Percentiles rank a stretch among this genome's conserved stretches.
phyloP scores from a whole-genome alignment of 2,797 vertebrate genomes.

The Zalophus californianus region DNA sequence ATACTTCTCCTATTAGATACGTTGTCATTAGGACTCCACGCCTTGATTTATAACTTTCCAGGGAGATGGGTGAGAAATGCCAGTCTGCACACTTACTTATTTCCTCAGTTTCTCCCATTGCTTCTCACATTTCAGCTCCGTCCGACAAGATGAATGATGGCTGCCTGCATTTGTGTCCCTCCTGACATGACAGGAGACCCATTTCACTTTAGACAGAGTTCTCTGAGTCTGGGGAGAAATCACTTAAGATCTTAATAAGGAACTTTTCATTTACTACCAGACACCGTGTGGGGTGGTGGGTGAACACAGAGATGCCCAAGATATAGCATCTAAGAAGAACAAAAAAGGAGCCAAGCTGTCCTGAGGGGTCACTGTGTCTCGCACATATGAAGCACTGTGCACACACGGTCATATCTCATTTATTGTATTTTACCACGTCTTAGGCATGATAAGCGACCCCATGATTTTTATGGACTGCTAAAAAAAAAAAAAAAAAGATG shows the following conservation, averaged over 20 bases:
- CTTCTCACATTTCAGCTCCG: not conserved
- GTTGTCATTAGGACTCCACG: not conserved
- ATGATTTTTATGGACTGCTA: not conserved
- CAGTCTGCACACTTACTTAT: not conserved
- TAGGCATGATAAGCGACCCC: not conserved
- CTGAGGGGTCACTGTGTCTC: accelerated
- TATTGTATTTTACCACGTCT: not conserved
- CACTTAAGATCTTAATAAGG: not conserved
- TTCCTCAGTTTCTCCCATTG: not conserved
- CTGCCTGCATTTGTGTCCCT: not conserved
- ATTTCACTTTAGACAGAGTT: not conserved
- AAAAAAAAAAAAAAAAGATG: not conserved
- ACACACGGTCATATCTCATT: accelerated
- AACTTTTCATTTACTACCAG: not conserved
- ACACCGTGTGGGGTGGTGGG: not conserved
- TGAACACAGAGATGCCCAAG: not conserved
- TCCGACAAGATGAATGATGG: not conserved
- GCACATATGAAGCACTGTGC: accelerated
- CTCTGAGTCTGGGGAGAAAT: not conserved
- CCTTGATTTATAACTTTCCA: not conserved
- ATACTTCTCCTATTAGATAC: not conserved
- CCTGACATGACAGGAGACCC: not conserved
- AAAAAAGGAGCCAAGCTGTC: not conserved
- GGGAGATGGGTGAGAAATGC: not conserved
- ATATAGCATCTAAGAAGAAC: not conserved